Evolutionary conservation across 2,797 vertebrate species (phyloP), one percentile per base, ranked within the genome.

Genomic region (Margarornis squamiger): DNA sequence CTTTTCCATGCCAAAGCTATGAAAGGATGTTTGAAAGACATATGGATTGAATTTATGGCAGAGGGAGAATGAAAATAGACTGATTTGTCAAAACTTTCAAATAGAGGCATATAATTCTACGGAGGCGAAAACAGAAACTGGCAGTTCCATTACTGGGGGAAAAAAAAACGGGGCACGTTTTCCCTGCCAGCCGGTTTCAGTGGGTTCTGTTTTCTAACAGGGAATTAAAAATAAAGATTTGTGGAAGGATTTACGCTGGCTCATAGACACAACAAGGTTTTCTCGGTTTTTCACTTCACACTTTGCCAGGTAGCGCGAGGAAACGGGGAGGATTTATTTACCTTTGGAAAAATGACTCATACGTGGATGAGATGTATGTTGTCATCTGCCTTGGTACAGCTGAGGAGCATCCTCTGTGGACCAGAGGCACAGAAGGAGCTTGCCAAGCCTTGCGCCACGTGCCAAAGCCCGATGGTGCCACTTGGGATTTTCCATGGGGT

Each of bases 71-170:
- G 92, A 96, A 97, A 97, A 97, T 49, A 92, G 96, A 88, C 94
- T 55, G 92, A 96, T 95, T 95, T 97, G 96, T 97, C 96, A 94
- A 84, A 97, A 96, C 95, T 94, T 96, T 97, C 94, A 95, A 93
- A 89, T 81, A 83, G 86, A 97, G 95, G 88, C 84, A 86, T 72
- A 70, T 83, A 96, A 96, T 84, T 94, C 94, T 78, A 84, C 46
- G 29, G 95, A 90, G 86, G 95, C 18, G 2, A 92, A 96, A 97
- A 48, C 46, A 94, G 84, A 96, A 93, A 92, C 82, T 85, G 93
- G 93, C 93, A 94, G 90, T 63, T 83, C 90, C 38, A 19, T 78
- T 89, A 86, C 86, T 77, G 82, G 39, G 14, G 12, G 23, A 8
- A 48, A 51, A 23, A 21, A 18, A 67, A 67, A 49, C 13, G 39